Base-by-base conservation (phyloP, 2,113 vertebrate genomes). In the Brachyhypopomus occidentalis region DNA sequence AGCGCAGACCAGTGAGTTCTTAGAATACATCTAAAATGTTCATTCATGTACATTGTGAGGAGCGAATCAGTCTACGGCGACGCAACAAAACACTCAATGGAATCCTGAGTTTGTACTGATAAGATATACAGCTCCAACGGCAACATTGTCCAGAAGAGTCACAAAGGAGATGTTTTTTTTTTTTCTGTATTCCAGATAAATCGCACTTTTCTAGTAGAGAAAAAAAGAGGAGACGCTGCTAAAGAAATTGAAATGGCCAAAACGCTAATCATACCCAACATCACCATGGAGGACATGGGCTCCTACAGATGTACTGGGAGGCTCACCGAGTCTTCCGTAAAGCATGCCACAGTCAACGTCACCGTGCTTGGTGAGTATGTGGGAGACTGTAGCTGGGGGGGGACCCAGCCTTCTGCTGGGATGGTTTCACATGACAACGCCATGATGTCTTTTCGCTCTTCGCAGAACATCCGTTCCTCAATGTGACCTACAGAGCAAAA, bases 401-500 rank as follows among this genome's bases (percentile, higher is more conserved):
- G 8, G 16, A 12, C 7, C n/a, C 30, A 30, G 30, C 8, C 27
- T 30, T 20, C 27, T 12, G 22, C 8, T 55, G 0, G 48, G 0
- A n/a, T 60, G 5, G 4, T 72, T 63, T 78, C 56, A n/a, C 63
- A 62, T 0, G 45, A 22, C 9, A 62, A 5, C 22, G 27, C 4
- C 0, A 52, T 25, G 75, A 2, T 34, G 27, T 23, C 14, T 22
- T 78, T 23, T 22, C 14, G 22, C 48, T 55, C 7, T 81, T 25
- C 88, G 79, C 79, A 98, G 96, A 95, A 58, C 94, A 94, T 84
- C 92, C 95, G 30, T 96, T 92, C 87, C 70, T 97, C 20, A 92
- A 81, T 0, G 73, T 94, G 20, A 90, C 86, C 1, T 87, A 92
- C 74, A 94, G 85, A 86, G 87, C 60, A 34, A 48, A 27, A 5